Evolutionary conservation across 2,113 vertebrate genomes (phyloP).

Genomic region (Gymnogyps californianus): DNA sequence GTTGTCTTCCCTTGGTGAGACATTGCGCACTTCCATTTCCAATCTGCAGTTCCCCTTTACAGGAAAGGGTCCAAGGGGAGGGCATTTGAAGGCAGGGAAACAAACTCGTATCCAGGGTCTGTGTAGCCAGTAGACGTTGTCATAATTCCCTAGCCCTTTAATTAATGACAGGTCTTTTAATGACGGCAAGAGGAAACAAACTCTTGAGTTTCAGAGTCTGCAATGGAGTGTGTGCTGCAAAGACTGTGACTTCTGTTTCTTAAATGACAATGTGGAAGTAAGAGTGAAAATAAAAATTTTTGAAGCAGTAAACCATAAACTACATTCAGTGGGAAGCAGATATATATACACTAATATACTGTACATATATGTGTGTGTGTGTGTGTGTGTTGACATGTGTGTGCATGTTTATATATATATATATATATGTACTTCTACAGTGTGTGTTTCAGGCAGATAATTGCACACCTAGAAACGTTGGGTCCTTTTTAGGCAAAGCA

Average conservation of each 20-base stretch:
- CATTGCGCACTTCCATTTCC: background rate
- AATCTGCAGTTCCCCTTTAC: background rate
- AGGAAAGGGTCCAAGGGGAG: background rate
- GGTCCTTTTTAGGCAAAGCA: background rate
- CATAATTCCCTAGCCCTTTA: background rate
- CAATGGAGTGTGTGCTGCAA: background rate
- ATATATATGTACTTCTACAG: background rate
- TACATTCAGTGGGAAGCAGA: background rate
- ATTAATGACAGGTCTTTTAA: background rate
- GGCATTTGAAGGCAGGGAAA: background rate
- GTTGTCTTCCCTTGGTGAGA: background rate
- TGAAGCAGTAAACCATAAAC: background rate
- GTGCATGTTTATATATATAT: background rate
- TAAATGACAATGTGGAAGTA: background rate
- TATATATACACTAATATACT: background rate
- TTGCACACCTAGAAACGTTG: background rate
- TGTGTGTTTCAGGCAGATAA: background rate
- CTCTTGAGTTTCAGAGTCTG: background rate
- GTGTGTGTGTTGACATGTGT: background rate
- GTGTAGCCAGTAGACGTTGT: background rate
- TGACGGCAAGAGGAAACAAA: background rate
- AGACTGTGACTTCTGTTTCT: background rate
- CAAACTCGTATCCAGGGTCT: rapidly evolving
- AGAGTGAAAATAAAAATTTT: background rate
- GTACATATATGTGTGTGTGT: background rate